phyloP scores from a whole-genome alignment of 1,140 invertebrate genomes.

The Archivesica marissinica region DNA sequence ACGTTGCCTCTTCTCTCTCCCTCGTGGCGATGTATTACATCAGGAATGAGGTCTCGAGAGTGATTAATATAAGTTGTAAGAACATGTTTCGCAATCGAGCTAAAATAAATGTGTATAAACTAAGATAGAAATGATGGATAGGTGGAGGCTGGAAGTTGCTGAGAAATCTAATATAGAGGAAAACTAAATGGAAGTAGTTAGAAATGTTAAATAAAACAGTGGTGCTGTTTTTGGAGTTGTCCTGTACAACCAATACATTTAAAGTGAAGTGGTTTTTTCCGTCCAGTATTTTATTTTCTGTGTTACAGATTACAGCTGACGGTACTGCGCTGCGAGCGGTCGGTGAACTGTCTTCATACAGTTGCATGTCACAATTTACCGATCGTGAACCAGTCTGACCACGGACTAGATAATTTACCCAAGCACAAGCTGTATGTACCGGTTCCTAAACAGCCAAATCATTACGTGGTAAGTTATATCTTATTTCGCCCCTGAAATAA shows the following conservation, averaged over 20 bases:
- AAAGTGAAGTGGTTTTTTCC: background rate
- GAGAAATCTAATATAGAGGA: too few species aligned
- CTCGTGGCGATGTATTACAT: too few species aligned
- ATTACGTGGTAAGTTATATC: constrained; percentile 86
- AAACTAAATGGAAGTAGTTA: too few species aligned
- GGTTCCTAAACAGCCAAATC: constrained; percentile 93
- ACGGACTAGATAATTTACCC: constrained; percentile 91
- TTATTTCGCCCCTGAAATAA: background rate
- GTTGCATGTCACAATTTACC: constrained; percentile 93
- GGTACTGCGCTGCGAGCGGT: constrained; percentile 96
- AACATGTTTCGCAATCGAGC: too few species aligned
- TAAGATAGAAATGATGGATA: too few species aligned
- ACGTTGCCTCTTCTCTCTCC: too few species aligned
- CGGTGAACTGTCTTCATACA: constrained; percentile 95
- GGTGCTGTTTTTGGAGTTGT: too few species aligned
- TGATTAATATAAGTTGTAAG: too few species aligned
- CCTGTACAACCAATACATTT: background rate
- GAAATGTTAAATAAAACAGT: too few species aligned
- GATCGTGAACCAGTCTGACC: constrained; percentile 88
- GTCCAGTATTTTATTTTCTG: background rate
- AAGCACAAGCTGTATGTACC: constrained; percentile 93
- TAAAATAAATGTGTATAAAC: too few species aligned
- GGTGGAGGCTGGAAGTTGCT: too few species aligned
- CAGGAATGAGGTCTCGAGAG: too few species aligned
- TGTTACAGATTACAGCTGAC: constrained; percentile 92